phyloP scores from a whole-genome alignment of 1,140 invertebrate genomes.

The Anthonomus grandis region DNA sequence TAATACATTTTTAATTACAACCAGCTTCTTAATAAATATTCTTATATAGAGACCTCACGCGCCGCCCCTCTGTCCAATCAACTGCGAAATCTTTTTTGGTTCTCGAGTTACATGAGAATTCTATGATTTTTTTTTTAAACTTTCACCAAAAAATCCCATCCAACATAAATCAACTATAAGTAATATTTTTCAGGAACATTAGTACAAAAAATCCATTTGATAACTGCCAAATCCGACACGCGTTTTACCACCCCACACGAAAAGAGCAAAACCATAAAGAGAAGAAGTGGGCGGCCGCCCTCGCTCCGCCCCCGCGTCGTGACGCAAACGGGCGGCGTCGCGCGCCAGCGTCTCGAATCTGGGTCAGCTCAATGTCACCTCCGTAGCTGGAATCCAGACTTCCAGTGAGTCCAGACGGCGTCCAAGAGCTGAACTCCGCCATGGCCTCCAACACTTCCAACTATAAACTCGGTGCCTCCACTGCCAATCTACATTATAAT shows the following conservation, averaged over 20 bases:
- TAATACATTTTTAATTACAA: too few relatives aligned
- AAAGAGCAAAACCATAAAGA: too few relatives aligned
- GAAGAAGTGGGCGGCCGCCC: too few relatives aligned
- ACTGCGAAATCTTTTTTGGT: too few relatives aligned
- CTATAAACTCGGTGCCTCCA: constrained; percentile 42
- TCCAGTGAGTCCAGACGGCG: constrained; percentile 32
- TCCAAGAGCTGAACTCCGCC: constrained; percentile 41
- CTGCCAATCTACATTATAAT: constrained; percentile 42
- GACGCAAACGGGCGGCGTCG: constrained; percentile 42
- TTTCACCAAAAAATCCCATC: too few relatives aligned
- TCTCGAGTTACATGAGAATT: too few relatives aligned
- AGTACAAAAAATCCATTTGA: background rate
- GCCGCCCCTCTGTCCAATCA: too few relatives aligned
- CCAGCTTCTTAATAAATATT: too few relatives aligned
- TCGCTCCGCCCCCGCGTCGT: constrained; percentile 31
- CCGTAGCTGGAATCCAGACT: constrained; percentile 31
- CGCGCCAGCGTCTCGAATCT: constrained; percentile 38
- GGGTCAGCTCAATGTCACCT: constrained; percentile 47
- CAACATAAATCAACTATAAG: too few relatives aligned
- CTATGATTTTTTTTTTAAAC: too few relatives aligned
- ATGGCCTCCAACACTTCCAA: constrained; percentile 44
- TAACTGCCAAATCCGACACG: constrained; percentile 10
- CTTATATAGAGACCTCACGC: too few relatives aligned
- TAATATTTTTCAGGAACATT: too few relatives aligned
- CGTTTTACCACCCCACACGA: background rate